A percentile compares a stretch with the other conserved stretches of the same genome.
Conservation (phyloP, 2,888 invertebrate species). For the Marasmarcha lunaedactyla region DNA sequence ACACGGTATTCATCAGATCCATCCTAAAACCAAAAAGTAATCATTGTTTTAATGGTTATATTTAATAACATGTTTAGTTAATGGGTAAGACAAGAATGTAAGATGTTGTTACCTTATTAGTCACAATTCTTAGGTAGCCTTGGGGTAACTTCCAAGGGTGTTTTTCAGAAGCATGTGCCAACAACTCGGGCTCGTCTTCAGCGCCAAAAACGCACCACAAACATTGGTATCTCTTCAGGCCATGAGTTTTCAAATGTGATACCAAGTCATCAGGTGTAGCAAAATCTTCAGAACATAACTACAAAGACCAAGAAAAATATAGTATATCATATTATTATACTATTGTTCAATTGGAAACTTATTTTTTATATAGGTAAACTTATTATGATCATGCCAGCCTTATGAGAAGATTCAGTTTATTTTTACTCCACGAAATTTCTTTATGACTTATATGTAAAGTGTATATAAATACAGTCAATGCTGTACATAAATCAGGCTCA, state of each 20-base stretch:
- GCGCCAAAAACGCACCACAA: slow-evolving; percentile 50
- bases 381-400: too few species aligned
- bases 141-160: slow-evolving; percentile 56
- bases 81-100: too few species aligned
- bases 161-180: slow-evolving; percentile 36
- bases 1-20: slow-evolving; percentile 34
- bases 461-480: too few species aligned
- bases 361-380: too few species aligned
- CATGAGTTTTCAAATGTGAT: slow-evolving; percentile 43
- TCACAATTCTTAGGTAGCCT: slow-evolving; percentile 46
- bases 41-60: too few species aligned
- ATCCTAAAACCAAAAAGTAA: slow-evolving; percentile 33
- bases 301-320: slow-evolving; percentile 14
- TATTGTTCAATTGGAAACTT: too few species aligned
- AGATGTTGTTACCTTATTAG: slow-evolving; percentile 43
- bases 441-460: too few species aligned
- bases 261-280: slow-evolving; percentile 28
- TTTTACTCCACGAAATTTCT: too few species aligned
- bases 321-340: too few species aligned
- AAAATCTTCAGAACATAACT: slow-evolving; percentile 31
- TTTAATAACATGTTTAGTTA: too few species aligned
- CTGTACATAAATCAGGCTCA: too few species aligned
- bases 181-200: slow-evolving; percentile 36
- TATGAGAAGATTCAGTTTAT: too few species aligned
- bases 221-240: slow-evolving; percentile 51